These are phyloP conservation scores for Echinops telfairi DNA, from an alignment of 2,113 vertebrate genomes.

Conservation along the genomic window DNA sequence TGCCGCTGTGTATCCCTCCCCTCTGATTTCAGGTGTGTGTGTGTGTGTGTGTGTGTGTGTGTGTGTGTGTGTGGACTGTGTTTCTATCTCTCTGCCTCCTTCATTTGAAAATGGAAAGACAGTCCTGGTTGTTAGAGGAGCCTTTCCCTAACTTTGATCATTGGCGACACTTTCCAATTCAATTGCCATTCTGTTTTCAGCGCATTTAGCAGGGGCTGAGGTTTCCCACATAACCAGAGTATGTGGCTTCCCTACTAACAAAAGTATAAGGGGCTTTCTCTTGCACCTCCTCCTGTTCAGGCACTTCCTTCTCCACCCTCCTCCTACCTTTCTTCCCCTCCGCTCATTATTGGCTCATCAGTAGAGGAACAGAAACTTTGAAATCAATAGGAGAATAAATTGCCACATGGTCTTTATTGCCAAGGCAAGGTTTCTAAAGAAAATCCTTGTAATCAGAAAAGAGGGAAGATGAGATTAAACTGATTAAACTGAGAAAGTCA, in stretches of 20 bases:
- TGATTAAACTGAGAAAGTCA: conserved; percentile 93
- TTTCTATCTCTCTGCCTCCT: not conserved
- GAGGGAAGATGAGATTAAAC: conserved; percentile 91
- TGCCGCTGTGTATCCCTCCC: no score
- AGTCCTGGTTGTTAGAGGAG: not conserved
- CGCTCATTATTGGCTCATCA: conserved; percentile 56
- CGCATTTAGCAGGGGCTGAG: conserved; percentile 57
- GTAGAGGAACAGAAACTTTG: conserved; percentile 81
- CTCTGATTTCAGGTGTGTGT: not conserved
- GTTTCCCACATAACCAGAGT: conserved; percentile 18
- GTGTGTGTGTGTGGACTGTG: not conserved
- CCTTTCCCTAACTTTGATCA: conserved; percentile 68
- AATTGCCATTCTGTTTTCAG: conserved; percentile 70
- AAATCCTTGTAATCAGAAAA: conserved; percentile 91
- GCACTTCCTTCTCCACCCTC: conserved; percentile 41
- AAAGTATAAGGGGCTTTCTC: conserved; percentile 34
- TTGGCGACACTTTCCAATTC: conserved; percentile 57
- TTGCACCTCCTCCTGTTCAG: conserved; percentile 46
- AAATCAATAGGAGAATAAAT: conserved; percentile 90
- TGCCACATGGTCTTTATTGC: conserved; percentile 87
- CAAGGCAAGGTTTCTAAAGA: conserved; percentile 86
- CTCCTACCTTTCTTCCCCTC: not conserved
- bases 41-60: not conserved
- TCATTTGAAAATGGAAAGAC: not conserved
- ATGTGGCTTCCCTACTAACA: conserved; percentile 51